Evolutionary conservation across 1,140 invertebrate species (phyloP).

Genomic region (Zaprionus africanus): DNA sequence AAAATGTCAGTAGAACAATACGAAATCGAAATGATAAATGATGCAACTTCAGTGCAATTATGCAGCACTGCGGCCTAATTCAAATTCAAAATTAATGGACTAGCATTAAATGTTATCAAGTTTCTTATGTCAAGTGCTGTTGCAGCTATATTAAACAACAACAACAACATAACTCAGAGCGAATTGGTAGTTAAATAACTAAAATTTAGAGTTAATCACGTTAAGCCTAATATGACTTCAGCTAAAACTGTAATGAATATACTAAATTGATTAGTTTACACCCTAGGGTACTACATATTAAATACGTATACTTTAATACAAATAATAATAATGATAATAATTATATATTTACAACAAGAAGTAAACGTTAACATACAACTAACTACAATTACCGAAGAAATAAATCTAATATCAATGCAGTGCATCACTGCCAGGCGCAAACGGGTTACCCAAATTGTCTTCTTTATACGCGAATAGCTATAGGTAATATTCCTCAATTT

Average conservation of each 20-base stretch:
- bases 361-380: slow-evolving; percentile 18
- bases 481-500: slow-evolving; percentile 56
- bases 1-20: slow-evolving; percentile 4
- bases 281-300: slow-evolving; percentile 57
- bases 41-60: slow-evolving; percentile 48
- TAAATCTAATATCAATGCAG: slow-evolving; percentile 71
- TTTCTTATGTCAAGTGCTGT: slow-evolving; percentile 78
- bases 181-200: slow-evolving; percentile 66
- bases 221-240: slow-evolving; percentile 56
- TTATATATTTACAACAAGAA: slow-evolving; percentile 14
- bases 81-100: slow-evolving; percentile 34
- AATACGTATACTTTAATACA: slow-evolving; percentile 46
- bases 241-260: slow-evolving; percentile 30
- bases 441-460: slow-evolving; percentile 73
- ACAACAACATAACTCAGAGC: slow-evolving; percentile 54
- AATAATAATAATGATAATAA: slow-evolving; percentile 5
- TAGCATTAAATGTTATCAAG: slow-evolving; percentile 77
- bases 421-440: slow-evolving; percentile 79
- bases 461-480: slow-evolving; percentile 53
- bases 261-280: slow-evolving; percentile 45
- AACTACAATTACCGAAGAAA: slow-evolving; percentile 4
- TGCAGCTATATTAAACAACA: slow-evolving; percentile 58
- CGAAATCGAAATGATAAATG: slow-evolving; percentile 1
- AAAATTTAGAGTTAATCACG: slow-evolving; percentile 34
- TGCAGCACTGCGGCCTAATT: slow-evolving; percentile 45